Base-by-base conservation (phyloP, 2,888 invertebrate species). In the Eristalis intricaria region DNA sequence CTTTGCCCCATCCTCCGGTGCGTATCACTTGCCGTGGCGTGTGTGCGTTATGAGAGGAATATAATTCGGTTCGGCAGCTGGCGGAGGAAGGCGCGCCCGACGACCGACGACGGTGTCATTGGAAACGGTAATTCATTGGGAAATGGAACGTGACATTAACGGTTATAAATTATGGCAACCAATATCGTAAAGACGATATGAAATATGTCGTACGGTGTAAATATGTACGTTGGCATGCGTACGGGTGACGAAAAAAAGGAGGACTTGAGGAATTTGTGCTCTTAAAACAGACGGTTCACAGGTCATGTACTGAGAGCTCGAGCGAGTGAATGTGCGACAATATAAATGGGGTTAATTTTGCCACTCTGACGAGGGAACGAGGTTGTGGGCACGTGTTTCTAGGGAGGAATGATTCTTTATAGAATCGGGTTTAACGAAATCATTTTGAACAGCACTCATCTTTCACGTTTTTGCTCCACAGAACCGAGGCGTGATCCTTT, bases 71-170 rank as follows among this genome's bases (percentile, higher is more conserved):
- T 19, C 50, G 50, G 38, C 38, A 38, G 19, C 40, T 0, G 43
- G 26, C 26, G 26, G 43, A 38, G 32, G 60, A 26, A 23, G 35
- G 40, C 23, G 19, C 60, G 26, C 15, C 2, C 70, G 40, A 71
- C n/a, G n/a, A n/a, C n/a, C n/a, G n/a, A n/a, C n/a, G n/a, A n/a
- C 40, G 15, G 23, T 71, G 56, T 22, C 56, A 58, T 58, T 29
- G 29, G 58, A 35, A 69, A 40, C 50, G 40, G 70, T 71, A 71
- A 71, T 71, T 71, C 70, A 71, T 71, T 71, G 60, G 40, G 38
- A 71, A 71, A 71, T 71, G 70, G 40, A 71, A 71, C 40, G 60
- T 61, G 70, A 61, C 70, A 61, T 71, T 71, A 61, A 61, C 58
- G 70, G 60, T 71, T 61, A 61, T 61, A 71, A 71, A 71, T 40